Conservation (phyloP, 1,140 invertebrate genomes). For the Nephila pilipes region DNA sequence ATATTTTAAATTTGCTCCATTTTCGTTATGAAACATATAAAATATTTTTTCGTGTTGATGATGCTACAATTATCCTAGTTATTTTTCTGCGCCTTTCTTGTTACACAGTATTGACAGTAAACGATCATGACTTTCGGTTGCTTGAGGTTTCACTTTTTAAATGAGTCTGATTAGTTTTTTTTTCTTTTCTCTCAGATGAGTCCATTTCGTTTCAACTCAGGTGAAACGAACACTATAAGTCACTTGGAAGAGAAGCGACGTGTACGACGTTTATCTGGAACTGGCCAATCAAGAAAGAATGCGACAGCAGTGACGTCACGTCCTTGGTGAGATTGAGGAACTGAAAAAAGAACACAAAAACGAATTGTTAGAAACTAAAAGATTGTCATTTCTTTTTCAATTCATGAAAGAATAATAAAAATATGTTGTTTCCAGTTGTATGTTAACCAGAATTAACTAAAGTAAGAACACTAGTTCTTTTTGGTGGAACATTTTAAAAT, state of each 20-base stretch:
- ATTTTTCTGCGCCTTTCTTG: neutral
- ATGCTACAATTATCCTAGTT: neutral
- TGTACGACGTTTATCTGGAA: neutral
- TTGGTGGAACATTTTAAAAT: neutral
- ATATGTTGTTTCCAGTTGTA: neutral
- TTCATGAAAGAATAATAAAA: neutral
- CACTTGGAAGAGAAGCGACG: neutral
- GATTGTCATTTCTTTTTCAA: neutral
- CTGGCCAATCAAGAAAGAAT: conserved; percentile 40
- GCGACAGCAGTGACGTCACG: conserved; percentile 51
- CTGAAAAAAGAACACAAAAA: conserved; percentile 37
- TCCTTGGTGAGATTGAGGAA: conserved; percentile 62
- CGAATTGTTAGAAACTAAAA: neutral
- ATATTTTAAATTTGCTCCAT: too few relatives aligned
- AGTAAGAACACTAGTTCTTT: neutral
- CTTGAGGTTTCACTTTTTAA: neutral
- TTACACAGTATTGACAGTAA: neutral
- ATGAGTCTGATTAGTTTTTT: neutral
- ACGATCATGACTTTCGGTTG: neutral
- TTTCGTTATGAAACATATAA: neutral
- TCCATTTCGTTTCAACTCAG: neutral
- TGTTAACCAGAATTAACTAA: neutral
- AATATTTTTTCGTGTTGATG: neutral
- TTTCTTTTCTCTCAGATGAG: neutral
- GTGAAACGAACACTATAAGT: neutral